phyloP scores from a whole-genome alignment of 2,797 vertebrate genomes.

The Calcarius lapponicus region DNA sequence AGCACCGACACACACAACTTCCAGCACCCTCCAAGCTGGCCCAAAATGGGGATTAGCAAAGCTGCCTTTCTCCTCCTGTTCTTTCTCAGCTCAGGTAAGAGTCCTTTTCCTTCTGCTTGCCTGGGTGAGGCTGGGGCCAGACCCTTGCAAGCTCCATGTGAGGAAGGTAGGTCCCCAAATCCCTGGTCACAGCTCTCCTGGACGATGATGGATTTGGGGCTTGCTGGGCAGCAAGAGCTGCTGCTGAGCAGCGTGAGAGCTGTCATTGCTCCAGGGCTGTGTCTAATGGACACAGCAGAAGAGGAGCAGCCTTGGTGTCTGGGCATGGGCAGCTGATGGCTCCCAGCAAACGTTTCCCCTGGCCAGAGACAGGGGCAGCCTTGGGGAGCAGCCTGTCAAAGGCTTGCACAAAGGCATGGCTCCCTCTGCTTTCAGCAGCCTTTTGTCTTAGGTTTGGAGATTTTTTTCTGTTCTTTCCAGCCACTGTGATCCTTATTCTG shows the following conservation, averaged over 20 bases:
- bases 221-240: background rate
- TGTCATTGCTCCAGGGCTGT: background rate
- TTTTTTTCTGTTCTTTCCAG: background rate
- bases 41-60: conserved; percentile 64
- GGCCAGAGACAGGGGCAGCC: background rate
- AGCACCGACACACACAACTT: background rate
- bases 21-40: background rate
- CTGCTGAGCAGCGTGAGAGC: background rate
- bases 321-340: background rate
- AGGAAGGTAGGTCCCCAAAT: background rate
- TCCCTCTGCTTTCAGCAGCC: background rate
- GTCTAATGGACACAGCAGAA: background rate
- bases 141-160: background rate
- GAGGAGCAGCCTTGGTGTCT: background rate
- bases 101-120: background rate
- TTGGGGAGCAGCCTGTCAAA: background rate
- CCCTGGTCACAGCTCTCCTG: background rate
- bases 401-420: background rate
- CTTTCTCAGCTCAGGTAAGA: conserved; percentile 74
- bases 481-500: background rate
- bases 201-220: fast-evolving
- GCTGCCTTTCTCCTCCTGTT: conserved; percentile 63
- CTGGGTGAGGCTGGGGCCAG: background rate
- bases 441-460: background rate
- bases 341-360: background rate